Conservation (phyloP, 2,888 invertebrate species). For the Phrixothrix hirtus region DNA sequence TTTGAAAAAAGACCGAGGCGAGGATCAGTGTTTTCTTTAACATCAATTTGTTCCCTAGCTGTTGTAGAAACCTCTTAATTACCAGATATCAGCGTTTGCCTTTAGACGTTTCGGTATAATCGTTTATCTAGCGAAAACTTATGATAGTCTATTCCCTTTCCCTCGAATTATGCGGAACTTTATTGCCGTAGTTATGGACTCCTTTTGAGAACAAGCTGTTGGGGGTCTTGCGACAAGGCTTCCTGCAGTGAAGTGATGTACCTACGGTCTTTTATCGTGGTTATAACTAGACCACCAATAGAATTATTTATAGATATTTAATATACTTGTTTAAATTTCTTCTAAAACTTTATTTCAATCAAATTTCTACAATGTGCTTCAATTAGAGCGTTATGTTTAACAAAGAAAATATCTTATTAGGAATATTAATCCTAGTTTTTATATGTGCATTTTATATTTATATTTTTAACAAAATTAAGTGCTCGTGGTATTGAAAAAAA, state of each 20-base stretch:
- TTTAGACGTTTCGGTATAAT: constrained; percentile 25
- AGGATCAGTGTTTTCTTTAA: constrained; percentile 17
- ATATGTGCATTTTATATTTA: no score
- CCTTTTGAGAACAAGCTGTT: constrained; percentile 35
- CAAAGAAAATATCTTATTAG: no score
- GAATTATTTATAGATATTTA: constrained; percentile 17
- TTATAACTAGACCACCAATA: constrained; percentile 21
- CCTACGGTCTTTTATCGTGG: constrained; percentile 21
- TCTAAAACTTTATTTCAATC: not conserved
- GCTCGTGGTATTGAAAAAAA: no score
- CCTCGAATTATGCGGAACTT: constrained; percentile 31
- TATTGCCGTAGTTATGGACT: constrained; percentile 45
- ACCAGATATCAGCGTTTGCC: constrained; percentile 38
- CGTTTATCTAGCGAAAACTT: constrained; percentile 12
- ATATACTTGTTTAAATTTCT: constrained; percentile 2
- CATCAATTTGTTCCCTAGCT: constrained; percentile 10
- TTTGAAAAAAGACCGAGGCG: constrained; percentile 11
- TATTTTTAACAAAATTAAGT: no score
- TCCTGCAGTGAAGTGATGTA: constrained; percentile 37
- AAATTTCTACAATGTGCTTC: no score
- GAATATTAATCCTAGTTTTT: no score
- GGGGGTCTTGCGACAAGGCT: constrained; percentile 40
- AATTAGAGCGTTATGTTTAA: no score
- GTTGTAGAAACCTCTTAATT: constrained; percentile 39
- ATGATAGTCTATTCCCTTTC: constrained; percentile 13